Conservation (phyloP, 2,113 vertebrate genomes). For the Actenoides lindsayi region DNA sequence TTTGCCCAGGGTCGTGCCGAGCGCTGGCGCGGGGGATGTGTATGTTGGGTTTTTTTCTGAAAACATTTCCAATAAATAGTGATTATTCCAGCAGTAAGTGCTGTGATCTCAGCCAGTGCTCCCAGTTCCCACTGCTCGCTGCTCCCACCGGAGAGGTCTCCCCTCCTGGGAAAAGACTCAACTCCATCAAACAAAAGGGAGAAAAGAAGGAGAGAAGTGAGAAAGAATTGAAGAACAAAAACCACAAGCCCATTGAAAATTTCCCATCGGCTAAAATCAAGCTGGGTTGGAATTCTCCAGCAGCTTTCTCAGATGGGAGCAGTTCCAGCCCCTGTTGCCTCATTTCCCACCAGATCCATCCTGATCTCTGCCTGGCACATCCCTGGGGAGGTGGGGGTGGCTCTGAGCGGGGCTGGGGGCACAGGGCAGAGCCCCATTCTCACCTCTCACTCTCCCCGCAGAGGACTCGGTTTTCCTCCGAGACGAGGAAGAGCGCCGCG, state of each 20-base stretch:
- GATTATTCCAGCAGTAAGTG: neutral
- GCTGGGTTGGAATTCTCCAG: neutral
- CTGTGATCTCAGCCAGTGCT: neutral
- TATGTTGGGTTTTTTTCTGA: neutral
- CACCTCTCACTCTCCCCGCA: constrained; percentile 46
- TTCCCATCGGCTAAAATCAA: neutral
- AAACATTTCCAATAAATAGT: neutral
- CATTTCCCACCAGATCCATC: neutral
- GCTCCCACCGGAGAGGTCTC: neutral
- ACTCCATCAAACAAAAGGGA: neutral
- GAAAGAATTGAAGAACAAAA: neutral
- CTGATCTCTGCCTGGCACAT: accelerated
- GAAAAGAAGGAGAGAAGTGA: neutral
- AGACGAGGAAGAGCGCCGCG: constrained; percentile 69
- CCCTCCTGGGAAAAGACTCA: neutral
- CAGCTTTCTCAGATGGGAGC: neutral
- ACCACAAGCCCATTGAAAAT: neutral
- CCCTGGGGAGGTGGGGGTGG: neutral
- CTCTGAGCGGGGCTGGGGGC: neutral
- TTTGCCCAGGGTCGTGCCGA: neutral
- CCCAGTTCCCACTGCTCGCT: neutral
- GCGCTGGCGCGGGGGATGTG: neutral
- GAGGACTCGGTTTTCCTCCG: constrained; percentile 87
- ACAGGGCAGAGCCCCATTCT: neutral
- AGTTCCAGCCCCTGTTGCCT: neutral